Base-by-base conservation (phyloP, 2,113 vertebrate species). In the Pterocles orientalis region DNA sequence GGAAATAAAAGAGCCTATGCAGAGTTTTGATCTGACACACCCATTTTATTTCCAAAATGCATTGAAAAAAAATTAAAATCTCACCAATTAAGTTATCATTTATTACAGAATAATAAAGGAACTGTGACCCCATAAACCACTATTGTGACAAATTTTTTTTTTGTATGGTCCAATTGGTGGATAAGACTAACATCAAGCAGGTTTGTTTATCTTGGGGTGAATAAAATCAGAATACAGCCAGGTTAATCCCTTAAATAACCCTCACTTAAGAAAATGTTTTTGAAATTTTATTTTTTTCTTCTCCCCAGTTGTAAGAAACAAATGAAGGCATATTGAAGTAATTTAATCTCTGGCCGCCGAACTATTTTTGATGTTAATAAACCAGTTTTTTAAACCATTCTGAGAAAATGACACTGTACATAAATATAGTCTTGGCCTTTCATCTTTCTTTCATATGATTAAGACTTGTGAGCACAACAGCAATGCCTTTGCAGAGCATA, bases 361-460 rank as follows among this genome's bases (percentile, higher is more conserved):
- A 79, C 57, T 65, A 79, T 58, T 87, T 94, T 75, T 95, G 86
- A 91, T 96, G 87, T 75, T 90, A 91, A 95, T 82, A 82, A 95
- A 95, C 76, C 0, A 1, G 29, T 20, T 84, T 82, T 87, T 95
- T 94, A 93, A 96, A 93, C 71, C 96, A 75, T 95, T 92, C 90
- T 94, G 36, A 76, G 81, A 92, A 94, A 95, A 95, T 88, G 60
- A 94, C 81, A 95, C 72, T 62, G 43, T 53, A 79, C 21, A 90
- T 88, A 94, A 93, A 93, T 90, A 79, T 21, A 85, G 90, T 70
- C 36, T 72, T 92, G 94, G 66, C 86, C 88, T 97, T 91, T 91
- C 76, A 92, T 85, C 93, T 92, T 88, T 88, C 79, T 94, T 95
- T 97, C 85, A 93, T 95, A 95, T 95, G 95, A 97, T 96, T 94